Base-by-base conservation (phyloP, 2,113 vertebrate genomes). In the Xiphophorus maculatus region DNA sequence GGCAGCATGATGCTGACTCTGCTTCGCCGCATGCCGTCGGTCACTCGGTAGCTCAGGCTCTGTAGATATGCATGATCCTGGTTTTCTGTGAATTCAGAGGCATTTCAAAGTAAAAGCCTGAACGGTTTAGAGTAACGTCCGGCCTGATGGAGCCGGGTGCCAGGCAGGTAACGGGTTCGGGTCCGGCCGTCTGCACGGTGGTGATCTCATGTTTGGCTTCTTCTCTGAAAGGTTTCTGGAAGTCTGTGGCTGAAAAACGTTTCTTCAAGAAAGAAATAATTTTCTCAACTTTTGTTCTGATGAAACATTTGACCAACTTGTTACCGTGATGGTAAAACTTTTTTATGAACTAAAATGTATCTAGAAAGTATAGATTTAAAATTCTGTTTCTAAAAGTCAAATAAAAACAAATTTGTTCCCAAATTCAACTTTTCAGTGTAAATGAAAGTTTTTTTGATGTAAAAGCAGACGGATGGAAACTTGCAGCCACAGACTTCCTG, bases 1-100 rank as follows among this genome's bases (percentile, higher is more conserved):
- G 75, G 40, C n/a, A 84, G 91, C 89, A 89, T 87, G 88, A 68
- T 74, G 84, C 85, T 91, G 85, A 87, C 75, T 32, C 22, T 64
- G 61, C 15, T 44, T 28, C 40, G 81, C 77, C 85, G 90, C 87
- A 84, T 84, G 90, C 67, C 4, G 29, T 71, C 79, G 74, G 66
- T 51, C 19, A 37, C 63, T 65, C 11, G 30, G 2, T 13, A 32
- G 44, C 51, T 63, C 68, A 51, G 64, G 64, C 12, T 40, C 3
- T 37, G 10, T 66, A 66, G 35, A 40, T 66, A 0, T n/a, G 33
- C 48, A 54, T 15, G 69, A 17, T 17, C n/a, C 28, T 48, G 66
- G 33, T 5, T 27, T 32, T 13, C 14, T 0, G 7, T 30, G 44
- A 69, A 54, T 32, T 48, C 5, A 32, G n/a, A 28, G 27, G 17